Evolutionary conservation across 2,888 invertebrate genomes (phyloP), one percentile per base, ranked within the genome.

Genomic region (Rotaria macrura): DNA sequence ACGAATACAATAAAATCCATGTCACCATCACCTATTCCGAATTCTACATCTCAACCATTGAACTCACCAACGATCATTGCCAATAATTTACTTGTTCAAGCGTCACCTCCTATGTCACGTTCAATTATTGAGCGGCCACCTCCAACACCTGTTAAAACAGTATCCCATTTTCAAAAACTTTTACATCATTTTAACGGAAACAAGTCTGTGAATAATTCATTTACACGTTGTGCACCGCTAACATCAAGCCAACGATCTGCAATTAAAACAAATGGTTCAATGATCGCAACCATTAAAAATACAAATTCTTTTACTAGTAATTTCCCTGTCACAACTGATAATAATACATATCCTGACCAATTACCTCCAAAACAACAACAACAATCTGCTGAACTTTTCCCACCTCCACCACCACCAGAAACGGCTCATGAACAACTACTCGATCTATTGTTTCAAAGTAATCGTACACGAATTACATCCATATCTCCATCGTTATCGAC

Each of bases 201-300:
- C n/a, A 79, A 79, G 43, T 79, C 43, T 10, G 25, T 43, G 1
- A 40, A 25, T 43, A 40, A 12, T 43, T 43, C 43, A 43, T 79
- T 79, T 43, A 25, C 4, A n/a, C 43, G 79, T n/a, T 34, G 65
- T 17, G n/a, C 79, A 79, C n/a, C 43, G 43, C 38, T 79, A 14
- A 79, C 79, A 79, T 43, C 40, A 40, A 79, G 79, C 43, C 79
- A 79, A 79, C 79, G 79, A 43, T 79, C 79, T 23, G 5, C 40
- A 43, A 79, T 79, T n/a, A 79, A 79, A 79, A 79, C 79, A 25
- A 79, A 79, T 79, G 79, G 79, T 43, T 40, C 79, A 3, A 79
- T 43, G 43, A 25, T 25, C 10, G 43, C 43, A 6, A 79, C 43
- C 14, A 25, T n/a, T 12, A 79, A 79, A 43, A 52, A 52, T 52